Percentiles rank a stretch among this genome's conserved stretches.
These are phyloP conservation scores for Drosophila mayri DNA, from an alignment of 1,140 invertebrate genomes.

Conservation along the genomic window DNA sequence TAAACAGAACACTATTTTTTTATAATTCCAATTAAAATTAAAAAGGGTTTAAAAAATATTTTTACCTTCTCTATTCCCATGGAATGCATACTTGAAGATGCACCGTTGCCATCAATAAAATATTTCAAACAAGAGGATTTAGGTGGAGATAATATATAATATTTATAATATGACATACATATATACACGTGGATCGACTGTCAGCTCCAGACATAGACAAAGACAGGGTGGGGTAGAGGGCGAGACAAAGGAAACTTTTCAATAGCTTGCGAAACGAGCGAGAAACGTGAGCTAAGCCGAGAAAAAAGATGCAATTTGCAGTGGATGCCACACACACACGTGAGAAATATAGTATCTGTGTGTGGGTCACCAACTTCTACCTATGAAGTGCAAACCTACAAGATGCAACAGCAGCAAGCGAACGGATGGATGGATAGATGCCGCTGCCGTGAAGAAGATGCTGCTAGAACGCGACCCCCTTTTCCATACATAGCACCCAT, in stretches of 20 bases:
- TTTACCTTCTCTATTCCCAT: background rate
- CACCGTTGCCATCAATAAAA: slow-evolving; percentile 45
- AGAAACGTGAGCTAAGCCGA: slow-evolving; percentile 66
- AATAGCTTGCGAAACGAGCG: slow-evolving; percentile 63
- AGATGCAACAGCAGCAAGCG: slow-evolving; percentile 47
- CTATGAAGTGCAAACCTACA: slow-evolving; percentile 31
- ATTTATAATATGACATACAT: slow-evolving; percentile 5
- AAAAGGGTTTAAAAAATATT: background rate
- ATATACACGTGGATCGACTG: slow-evolving; percentile 30
- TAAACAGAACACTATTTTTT: no score
- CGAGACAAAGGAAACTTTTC: slow-evolving; percentile 63
- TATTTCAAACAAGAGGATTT: slow-evolving; percentile 30
- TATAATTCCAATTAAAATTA: no score
- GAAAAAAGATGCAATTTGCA: slow-evolving; percentile 63
- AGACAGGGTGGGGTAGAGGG: background rate
- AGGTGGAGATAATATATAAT: background rate
- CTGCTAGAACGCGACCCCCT: slow-evolving; percentile 41
- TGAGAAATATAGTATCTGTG: slow-evolving; percentile 13
- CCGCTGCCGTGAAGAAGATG: slow-evolving; percentile 45
- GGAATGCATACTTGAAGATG: slow-evolving; percentile 14
- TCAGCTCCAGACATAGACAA: slow-evolving; percentile 2
- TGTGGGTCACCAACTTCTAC: slow-evolving; percentile 48
- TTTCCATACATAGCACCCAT: slow-evolving; percentile 13
- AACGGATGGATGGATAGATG: slow-evolving; percentile 31
- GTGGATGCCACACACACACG: slow-evolving; percentile 11